Evolutionary conservation across 2,888 invertebrate genomes (phyloP).

Genomic region (Helleia helle): DNA sequence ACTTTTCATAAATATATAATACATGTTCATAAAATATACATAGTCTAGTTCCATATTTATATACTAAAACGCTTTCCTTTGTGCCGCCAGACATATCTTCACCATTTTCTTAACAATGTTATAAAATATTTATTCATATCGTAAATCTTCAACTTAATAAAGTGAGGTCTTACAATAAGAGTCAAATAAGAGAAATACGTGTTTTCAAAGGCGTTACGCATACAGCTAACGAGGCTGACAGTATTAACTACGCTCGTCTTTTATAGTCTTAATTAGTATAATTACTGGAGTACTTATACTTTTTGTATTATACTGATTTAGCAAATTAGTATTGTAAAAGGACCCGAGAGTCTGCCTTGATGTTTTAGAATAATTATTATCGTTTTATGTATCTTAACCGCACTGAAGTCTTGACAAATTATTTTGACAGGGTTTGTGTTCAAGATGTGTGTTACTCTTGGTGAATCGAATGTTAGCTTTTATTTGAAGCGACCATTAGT

Average conservation of each 20-base stretch:
- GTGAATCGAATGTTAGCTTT: no score
- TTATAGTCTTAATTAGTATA: slow-evolving; percentile 24
- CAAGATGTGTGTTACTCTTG: no score
- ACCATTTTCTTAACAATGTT: slow-evolving; percentile 1
- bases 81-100: slow-evolving; percentile 2
- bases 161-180: not conserved
- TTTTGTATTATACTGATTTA: not conserved
- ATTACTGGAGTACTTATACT: slow-evolving; percentile 17
- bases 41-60: not conserved
- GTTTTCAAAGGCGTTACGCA: slow-evolving; percentile 3
- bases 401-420: no score
- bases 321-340: no score
- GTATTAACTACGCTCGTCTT: slow-evolving; percentile 21
- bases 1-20: no score
- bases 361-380: no score
- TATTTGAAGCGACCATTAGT: no score
- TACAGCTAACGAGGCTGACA: slow-evolving; percentile 11
- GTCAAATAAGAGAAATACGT: slow-evolving; percentile 11
- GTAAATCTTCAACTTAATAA: slow-evolving; percentile 8
- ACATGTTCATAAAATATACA: no score
- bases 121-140: slow-evolving; percentile 8
- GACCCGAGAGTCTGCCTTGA: no score
- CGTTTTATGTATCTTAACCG: no score
- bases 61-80: not conserved
- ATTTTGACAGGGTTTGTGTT: no score